Base-by-base conservation (phyloP, 2,797 vertebrate species). In the Spinus olivaceus region DNA sequence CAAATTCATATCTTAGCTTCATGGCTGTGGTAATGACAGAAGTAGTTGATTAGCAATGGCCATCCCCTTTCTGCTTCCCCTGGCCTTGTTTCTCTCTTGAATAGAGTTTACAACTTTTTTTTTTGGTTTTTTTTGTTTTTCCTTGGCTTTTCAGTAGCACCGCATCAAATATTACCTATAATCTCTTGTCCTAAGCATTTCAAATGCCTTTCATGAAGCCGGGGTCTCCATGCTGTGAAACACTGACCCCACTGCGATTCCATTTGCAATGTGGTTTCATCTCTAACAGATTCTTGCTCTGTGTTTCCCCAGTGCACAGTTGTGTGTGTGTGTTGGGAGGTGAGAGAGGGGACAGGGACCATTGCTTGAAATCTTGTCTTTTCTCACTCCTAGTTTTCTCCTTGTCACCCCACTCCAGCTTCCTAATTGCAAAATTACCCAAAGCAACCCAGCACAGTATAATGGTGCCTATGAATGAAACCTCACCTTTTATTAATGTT, bases 21-120 rank as follows among this genome's bases (percentile, higher is more conserved):
- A 53, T 33, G 72, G 33, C 59, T 92, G 32, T 65, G 39, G 42
- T 80, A 92, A 70, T 83, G 81, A 83, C 32, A 78, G 79, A 89
- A 88, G 65, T 71, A 87, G 72, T 63, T 92, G 57, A 91, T 93
- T 90, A 93, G 79, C 81, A 91, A 83, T 83, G 70, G 47, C 44
- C 72, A 61, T 51, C 57, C 25, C 20, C 35, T 87, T 90, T 90
- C 35, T 91, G 14, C 53, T 95, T 90, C 22, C 41, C 21, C 57
- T 74, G 66, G 88, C 46, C 32, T 78, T 63, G 32, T 76, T 74
- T 83, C n/a, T 59, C 67, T 87, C 79, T 83, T 71, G 50, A 83
- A 71, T 24, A 42, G 22, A 44, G 18, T 71, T 86, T 73, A 24
- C 60, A 69, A 30, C 14, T 1, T 12, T 25, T n/a, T 44, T 41